phyloP scores from a whole-genome alignment of 1,140 invertebrate genomes.

The Scaptomyza hsui region DNA sequence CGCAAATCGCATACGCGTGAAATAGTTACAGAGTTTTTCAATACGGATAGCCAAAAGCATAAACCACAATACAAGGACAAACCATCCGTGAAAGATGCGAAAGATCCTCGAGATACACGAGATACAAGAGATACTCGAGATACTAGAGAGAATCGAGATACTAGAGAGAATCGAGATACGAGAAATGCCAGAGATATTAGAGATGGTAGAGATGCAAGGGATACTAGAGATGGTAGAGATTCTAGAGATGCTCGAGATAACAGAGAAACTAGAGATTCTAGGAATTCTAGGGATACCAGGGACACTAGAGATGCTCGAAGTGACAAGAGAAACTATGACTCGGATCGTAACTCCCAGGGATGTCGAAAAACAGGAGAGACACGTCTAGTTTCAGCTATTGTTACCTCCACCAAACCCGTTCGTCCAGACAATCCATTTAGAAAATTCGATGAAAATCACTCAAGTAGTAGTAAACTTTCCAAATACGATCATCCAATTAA shows the following conservation, averaged over 20 bases:
- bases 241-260: too few species aligned
- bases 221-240: too few species aligned
- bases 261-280: too few species aligned
- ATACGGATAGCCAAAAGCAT: slow-evolving; percentile 34
- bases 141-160: too few species aligned
- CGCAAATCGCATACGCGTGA: slow-evolving; percentile 40
- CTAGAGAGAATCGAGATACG: slow-evolving; percentile 14
- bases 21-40: slow-evolving; percentile 4
- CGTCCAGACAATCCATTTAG: slow-evolving; percentile 64
- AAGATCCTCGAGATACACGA: slow-evolving; percentile 22
- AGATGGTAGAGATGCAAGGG: too few species aligned
- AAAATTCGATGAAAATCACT: slow-evolving; percentile 54
- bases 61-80: slow-evolving; percentile 46
- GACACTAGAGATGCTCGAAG: slow-evolving; percentile 26
- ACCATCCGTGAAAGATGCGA: slow-evolving; percentile 5
- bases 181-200: too few species aligned
- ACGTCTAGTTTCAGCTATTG: slow-evolving; percentile 53
- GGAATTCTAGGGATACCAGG: too few species aligned
- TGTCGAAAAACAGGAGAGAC: slow-evolving; percentile 38
- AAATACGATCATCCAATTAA: slow-evolving; percentile 56
- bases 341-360: slow-evolving; percentile 35
- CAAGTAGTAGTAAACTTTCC: slow-evolving; percentile 45
- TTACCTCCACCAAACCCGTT: slow-evolving; percentile 21
- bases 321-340: slow-evolving; percentile 51
- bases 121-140: background rate